These are phyloP conservation scores for Scophthalmus maximus DNA, from an alignment of 2,113 vertebrate genomes.

Conservation along the genomic window DNA sequence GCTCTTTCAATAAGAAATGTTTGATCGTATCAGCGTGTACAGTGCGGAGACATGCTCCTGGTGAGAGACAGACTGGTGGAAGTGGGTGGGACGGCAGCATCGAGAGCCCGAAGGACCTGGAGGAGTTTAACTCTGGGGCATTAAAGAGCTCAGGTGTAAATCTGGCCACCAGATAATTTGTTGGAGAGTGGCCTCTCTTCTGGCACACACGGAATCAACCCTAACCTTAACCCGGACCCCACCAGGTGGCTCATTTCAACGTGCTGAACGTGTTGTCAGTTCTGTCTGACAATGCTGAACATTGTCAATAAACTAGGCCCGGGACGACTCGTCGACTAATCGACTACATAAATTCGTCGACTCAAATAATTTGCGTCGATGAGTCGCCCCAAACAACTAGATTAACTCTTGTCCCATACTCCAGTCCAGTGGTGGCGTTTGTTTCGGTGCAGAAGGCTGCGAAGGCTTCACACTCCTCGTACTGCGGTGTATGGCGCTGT, in stretches of 20 bases:
- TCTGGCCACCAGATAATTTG: slow-evolving; percentile 67
- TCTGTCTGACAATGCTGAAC: too few species aligned
- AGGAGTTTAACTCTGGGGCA: slow-evolving; percentile 73
- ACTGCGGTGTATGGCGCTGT: too few species aligned
- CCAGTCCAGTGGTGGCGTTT: too few species aligned
- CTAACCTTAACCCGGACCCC: slow-evolving; percentile 37
- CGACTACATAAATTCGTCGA: too few species aligned
- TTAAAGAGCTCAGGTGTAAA: slow-evolving; percentile 80
- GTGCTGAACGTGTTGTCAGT: too few species aligned
- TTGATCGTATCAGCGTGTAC: slow-evolving; percentile 18
- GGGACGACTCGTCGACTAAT: too few species aligned
- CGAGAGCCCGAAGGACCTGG: slow-evolving; percentile 48
- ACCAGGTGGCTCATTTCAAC: slow-evolving; percentile 23
- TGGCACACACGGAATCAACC: slow-evolving; percentile 48
- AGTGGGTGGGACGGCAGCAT: slow-evolving; percentile 26
- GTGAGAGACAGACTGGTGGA: slow-evolving; percentile 12
- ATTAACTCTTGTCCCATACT: too few species aligned
- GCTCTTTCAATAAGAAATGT: not conserved
- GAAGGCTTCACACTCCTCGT: too few species aligned
- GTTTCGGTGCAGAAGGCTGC: too few species aligned
- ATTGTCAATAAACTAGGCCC: too few species aligned
- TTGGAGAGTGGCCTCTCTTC: slow-evolving; percentile 62
- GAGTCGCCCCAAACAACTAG: too few species aligned
- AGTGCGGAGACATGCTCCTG: not conserved
- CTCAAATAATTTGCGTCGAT: too few species aligned